Base-by-base conservation (phyloP, 2,113 vertebrate species). In the Silurus asotus region DNA sequence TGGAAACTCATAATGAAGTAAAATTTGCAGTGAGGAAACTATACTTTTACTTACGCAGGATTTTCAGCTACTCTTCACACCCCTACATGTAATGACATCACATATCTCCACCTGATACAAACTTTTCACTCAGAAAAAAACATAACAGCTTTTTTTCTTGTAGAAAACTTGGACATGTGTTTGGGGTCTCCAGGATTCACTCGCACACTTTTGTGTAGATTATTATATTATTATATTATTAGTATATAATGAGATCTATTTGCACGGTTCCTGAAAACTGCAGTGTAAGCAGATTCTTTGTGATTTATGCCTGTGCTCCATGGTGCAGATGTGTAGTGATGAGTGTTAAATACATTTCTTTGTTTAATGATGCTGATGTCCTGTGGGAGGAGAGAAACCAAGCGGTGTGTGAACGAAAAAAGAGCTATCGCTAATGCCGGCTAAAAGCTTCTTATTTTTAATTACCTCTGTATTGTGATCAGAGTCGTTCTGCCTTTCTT, bases 271-370 rank as follows among this genome's bases (percentile, higher is more conserved):
- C 48, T 75, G 4, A 19, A 74, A 9, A 53, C 4, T 19, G 49
- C 74, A 14, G 49, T 25, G 49, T 76, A 25, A 76, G 74, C 10
- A 2, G n/a, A 76, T 55, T 53, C 74, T 55, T 76, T 76, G 55
- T 76, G 49, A 76, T 76, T 53, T 25, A 76, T 76, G 49, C 13
- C 23, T 53, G 49, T 9, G 49, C 11, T 53, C 14, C 49, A 76
- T 37, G 20, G 20, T 53, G 49, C 76, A 78, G 76, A 25, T 59
- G 76, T 79, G 28, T 45, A 59, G 55, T 79, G 53, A 5, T 14
- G 25, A 79, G 76, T 59, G 76, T 58, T 79, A 45, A 59, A 58
- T 79, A 76, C 53, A 76, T 76, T 76, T 49, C 74, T 76, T n/a
- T 76, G 20, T 76, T 55, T 25, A 76, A n/a, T 15, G 74, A 25